phyloP scores from a whole-genome alignment of 2,113 vertebrate species.

The Euleptes europaea region DNA sequence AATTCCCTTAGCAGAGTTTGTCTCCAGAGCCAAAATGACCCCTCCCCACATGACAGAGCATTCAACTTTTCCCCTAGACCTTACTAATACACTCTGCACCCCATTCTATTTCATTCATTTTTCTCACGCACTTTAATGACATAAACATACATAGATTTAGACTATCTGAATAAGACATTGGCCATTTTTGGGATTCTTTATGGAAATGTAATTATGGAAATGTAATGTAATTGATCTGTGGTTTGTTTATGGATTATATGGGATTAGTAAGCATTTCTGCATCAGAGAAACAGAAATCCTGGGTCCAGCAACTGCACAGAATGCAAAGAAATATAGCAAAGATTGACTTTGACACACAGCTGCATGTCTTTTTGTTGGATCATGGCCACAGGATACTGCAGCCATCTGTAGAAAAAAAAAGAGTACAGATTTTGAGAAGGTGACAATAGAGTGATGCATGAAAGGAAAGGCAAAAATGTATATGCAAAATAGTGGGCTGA shows the following conservation, averaged over 20 bases:
- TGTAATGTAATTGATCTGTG: too few relatives aligned
- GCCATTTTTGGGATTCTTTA: too few relatives aligned
- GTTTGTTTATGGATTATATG: not conserved
- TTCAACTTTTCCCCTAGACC: too few relatives aligned
- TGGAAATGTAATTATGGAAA: too few relatives aligned
- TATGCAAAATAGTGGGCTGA: slow-evolving; percentile 62
- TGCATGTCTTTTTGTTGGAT: slow-evolving; percentile 61
- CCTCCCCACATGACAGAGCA: too few relatives aligned
- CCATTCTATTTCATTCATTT: too few relatives aligned
- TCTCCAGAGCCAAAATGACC: too few relatives aligned
- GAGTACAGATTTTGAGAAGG: slow-evolving; percentile 58
- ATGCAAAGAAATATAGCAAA: slow-evolving; percentile 37
- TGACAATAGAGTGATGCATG: slow-evolving; percentile 60
- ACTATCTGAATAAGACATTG: not conserved
- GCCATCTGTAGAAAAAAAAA: slow-evolving; percentile 60
- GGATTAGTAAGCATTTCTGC: not conserved
- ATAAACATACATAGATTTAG: not conserved
- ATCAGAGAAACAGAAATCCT: not conserved
- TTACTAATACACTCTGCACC: too few relatives aligned
- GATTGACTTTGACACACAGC: slow-evolving; percentile 30
- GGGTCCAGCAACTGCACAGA: slow-evolving; percentile 28
- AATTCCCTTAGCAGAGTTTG: too few relatives aligned
- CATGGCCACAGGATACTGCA: slow-evolving; percentile 52
- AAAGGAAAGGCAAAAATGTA: slow-evolving; percentile 46
- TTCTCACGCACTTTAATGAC: not conserved